Conservation (phyloP, 2,113 vertebrate genomes). For the Megaleporinus macrocephalus region DNA sequence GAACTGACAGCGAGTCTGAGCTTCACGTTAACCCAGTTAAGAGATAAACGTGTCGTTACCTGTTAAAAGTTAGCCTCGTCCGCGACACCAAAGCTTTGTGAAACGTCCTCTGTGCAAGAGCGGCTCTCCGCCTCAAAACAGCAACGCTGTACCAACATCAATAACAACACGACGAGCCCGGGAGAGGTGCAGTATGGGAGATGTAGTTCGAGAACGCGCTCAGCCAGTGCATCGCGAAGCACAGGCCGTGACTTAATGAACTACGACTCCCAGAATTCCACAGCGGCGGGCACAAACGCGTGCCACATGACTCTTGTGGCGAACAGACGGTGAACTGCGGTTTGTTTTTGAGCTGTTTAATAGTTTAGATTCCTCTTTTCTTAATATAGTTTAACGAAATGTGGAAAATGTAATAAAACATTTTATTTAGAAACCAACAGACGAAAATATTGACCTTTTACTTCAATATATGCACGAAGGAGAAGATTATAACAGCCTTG, state of each 20-base stretch:
- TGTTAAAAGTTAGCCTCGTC: neutral
- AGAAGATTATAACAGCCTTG: no score
- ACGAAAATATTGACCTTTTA: no score
- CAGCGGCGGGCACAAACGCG: neutral
- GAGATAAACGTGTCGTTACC: neutral
- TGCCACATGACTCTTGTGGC: neutral
- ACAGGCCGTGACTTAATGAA: neutral
- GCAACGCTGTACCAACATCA: slow-evolving; percentile 29
- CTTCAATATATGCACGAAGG: no score
- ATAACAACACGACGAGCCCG: neutral
- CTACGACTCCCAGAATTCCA: slow-evolving; percentile 34
- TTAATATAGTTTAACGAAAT: no score
- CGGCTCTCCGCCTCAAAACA: slow-evolving; percentile 34
- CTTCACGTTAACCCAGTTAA: neutral
- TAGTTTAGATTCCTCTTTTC: neutral
- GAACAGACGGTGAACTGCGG: neutral
- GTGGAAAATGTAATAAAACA: neutral
- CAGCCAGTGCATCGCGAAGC: accelerated
- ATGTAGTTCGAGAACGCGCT: slow-evolving; percentile 1
- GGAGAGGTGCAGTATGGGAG: neutral
- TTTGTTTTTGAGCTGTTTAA: neutral
- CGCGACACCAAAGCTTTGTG: neutral
- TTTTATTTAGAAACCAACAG: neutral
- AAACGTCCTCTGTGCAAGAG: slow-evolving; percentile 6
- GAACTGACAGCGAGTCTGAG: no score